Conservation (phyloP, 2,113 vertebrate genomes). For the Trogon surrucura region DNA sequence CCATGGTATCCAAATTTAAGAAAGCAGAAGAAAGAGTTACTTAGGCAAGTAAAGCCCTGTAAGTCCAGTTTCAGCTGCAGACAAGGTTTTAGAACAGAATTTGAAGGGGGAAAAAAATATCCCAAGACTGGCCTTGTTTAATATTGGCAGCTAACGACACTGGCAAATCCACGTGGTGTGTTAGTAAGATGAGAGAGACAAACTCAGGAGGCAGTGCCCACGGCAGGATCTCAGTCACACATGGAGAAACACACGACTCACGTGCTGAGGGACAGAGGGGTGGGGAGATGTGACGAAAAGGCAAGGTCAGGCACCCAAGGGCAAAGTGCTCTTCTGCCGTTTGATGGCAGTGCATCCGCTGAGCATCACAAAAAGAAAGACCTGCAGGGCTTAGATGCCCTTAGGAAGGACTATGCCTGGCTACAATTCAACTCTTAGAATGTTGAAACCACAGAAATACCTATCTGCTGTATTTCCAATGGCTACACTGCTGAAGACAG, state of each 20-base stretch:
- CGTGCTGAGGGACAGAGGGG: fast-evolving
- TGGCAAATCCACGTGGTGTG: neutral
- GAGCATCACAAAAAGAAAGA: neutral
- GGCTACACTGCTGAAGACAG: neutral
- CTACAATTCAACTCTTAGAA: neutral
- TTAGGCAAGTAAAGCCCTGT: neutral
- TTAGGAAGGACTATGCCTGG: neutral
- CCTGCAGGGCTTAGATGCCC: neutral
- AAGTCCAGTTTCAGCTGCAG: neutral
- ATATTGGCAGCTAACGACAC: neutral
- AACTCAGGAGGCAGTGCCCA: too few relatives aligned
- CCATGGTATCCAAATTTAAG: neutral
- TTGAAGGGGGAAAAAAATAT: neutral
- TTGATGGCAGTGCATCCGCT: neutral
- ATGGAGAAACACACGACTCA: neutral
- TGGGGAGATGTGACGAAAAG: neutral
- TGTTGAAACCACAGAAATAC: neutral
- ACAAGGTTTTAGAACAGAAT: neutral
- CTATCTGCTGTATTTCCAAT: neutral
- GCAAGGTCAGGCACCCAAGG: neutral
- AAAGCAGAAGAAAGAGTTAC: neutral
- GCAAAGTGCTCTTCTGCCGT: fast-evolving
- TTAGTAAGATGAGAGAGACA: neutral
- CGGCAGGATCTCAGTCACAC: neutral
- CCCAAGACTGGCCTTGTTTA: neutral